Conservation (phyloP, 2,888 invertebrate genomes). For the Eristalis arbustorum region DNA sequence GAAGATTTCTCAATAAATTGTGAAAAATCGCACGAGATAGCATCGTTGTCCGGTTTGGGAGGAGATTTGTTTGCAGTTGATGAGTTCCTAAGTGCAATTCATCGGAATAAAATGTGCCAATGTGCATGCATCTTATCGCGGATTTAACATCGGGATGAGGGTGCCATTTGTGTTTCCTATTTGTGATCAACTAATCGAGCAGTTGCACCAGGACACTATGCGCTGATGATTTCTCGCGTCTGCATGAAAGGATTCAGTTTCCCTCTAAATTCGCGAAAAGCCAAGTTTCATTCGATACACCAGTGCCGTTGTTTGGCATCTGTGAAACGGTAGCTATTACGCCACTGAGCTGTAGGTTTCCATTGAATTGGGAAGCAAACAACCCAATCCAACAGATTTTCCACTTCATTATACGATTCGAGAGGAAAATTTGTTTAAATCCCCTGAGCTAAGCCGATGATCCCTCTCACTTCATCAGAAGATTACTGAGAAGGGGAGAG, state of each 20-base stretch:
- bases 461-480: conserved; percentile 58
- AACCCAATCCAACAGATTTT: conserved; percentile 37
- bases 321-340: conserved; percentile 49
- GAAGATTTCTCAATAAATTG: conserved; percentile 55
- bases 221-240: no score
- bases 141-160: conserved; percentile 12
- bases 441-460: conserved; percentile 63
- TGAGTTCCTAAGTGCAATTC: conserved; percentile 41
- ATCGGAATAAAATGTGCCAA: conserved; percentile 51
- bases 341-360: conserved; percentile 18
- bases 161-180: conserved; percentile 34
- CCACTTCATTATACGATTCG: conserved; percentile 63
- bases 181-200: background rate
- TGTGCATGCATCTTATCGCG: conserved; percentile 45
- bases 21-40: conserved; percentile 37
- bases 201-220: background rate
- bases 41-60: conserved; percentile 29
- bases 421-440: conserved; percentile 62
- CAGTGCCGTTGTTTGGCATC: background rate
- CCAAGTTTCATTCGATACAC: background rate
- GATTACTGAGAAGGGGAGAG: conserved; percentile 48
- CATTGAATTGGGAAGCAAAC: conserved; percentile 6
- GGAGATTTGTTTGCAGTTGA: conserved; percentile 51
- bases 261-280: conserved; percentile 5
- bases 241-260: background rate